These are phyloP conservation scores for Ditula angustiorana DNA, from an alignment of 2,888 invertebrate species.

Conservation along the genomic window DNA sequence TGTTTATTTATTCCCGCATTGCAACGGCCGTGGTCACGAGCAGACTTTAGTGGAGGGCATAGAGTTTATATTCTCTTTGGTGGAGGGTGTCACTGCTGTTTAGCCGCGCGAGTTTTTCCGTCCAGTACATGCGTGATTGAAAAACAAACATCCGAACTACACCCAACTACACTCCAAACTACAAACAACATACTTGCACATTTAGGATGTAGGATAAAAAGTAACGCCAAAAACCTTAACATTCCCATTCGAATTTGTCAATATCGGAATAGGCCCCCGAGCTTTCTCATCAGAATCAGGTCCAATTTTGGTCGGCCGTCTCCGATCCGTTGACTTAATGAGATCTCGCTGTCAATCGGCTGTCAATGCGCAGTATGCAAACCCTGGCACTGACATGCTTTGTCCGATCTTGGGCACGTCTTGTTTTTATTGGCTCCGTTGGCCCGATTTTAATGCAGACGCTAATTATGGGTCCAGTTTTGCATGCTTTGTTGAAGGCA, in stretches of 20 bases:
- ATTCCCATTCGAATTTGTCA: constrained; percentile 8
- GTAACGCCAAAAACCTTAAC: background rate
- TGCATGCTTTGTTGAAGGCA: background rate
- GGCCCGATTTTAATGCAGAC: constrained; percentile 4
- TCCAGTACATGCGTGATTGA: too few relatives aligned
- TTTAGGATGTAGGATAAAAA: too few relatives aligned
- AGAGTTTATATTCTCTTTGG: too few relatives aligned
- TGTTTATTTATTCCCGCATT: too few relatives aligned
- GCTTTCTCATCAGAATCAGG: constrained; percentile 9
- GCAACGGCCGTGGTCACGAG: too few relatives aligned
- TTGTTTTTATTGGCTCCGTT: constrained; percentile 36
- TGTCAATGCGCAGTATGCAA: constrained; percentile 58
- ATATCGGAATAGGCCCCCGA: background rate
- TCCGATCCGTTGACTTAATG: constrained; percentile 61
- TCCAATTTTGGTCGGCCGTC: constrained; percentile 5
- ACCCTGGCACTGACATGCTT: constrained; percentile 22
- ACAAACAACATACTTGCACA: too few relatives aligned
- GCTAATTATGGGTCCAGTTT: constrained; percentile 9
- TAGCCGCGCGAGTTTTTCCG: too few relatives aligned
- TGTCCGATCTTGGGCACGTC: constrained; percentile 9
- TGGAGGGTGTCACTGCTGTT: too few relatives aligned
- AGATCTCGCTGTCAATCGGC: constrained; percentile 72
- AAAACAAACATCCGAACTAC: too few relatives aligned
- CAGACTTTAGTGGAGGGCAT: too few relatives aligned
- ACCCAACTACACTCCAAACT: too few relatives aligned